Conservation (phyloP, 2,888 invertebrate genomes). For the Sicus ferrugineus region DNA sequence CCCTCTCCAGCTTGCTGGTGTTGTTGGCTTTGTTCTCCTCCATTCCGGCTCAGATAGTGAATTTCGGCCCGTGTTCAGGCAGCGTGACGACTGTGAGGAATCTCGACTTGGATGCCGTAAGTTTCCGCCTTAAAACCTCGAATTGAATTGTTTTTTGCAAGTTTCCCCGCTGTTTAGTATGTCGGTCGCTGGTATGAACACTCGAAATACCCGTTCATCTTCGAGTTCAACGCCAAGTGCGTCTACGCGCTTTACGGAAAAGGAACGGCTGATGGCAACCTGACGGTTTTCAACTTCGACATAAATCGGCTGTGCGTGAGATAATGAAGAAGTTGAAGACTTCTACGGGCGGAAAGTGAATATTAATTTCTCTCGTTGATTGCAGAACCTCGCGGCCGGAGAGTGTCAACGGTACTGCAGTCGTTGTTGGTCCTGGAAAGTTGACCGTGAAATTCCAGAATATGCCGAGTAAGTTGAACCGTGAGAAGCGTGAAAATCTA, state of each 20-base stretch:
- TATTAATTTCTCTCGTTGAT: background rate
- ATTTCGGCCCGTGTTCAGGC: slow-evolving; percentile 70
- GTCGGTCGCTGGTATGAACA: slow-evolving; percentile 79
- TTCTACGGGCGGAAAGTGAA: background rate
- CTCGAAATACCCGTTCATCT: slow-evolving; percentile 75
- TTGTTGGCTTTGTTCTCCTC: background rate
- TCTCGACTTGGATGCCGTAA: slow-evolving; percentile 65
- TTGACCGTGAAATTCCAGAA: slow-evolving; percentile 44
- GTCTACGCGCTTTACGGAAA: slow-evolving; percentile 73
- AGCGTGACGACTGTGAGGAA: slow-evolving; percentile 68
- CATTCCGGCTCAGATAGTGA: slow-evolving; percentile 67
- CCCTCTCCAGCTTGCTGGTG: background rate
- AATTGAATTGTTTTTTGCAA: too few species aligned
- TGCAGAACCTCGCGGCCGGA: slow-evolving; percentile 41
- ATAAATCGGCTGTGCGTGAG: slow-evolving; percentile 64
- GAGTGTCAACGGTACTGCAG: slow-evolving; percentile 45
- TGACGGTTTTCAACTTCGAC: slow-evolving; percentile 66
- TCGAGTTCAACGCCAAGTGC: slow-evolving; percentile 76
- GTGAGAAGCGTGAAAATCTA: too few species aligned
- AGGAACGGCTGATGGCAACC: slow-evolving; percentile 57
- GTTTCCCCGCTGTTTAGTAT: too few species aligned
- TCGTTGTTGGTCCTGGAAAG: slow-evolving; percentile 43
- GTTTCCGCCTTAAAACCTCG: background rate
- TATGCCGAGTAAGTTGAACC: slow-evolving; percentile 42
- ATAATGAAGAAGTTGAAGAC: slow-evolving; percentile 41